Conservation (phyloP, 2,888 invertebrate genomes). For the Pherbina coryleti region DNA sequence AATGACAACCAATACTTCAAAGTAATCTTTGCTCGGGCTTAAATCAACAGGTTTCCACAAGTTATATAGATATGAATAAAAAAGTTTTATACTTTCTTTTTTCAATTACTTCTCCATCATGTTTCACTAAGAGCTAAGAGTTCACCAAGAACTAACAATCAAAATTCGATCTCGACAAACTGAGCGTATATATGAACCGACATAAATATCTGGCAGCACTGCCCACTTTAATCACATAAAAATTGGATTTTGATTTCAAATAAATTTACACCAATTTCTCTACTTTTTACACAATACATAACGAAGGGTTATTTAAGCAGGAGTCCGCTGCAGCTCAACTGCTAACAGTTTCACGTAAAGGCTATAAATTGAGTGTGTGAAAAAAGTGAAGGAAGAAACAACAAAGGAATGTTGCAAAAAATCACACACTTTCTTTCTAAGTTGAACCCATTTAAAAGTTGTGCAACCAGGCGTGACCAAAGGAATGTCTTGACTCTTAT, state of each 20-base stretch:
- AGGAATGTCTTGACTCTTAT: neutral
- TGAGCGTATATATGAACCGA: too few relatives aligned
- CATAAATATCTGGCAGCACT: too few relatives aligned
- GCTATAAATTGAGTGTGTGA: conserved; percentile 15
- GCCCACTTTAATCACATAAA: too few relatives aligned
- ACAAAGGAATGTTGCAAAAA: neutral
- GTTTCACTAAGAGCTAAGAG: too few relatives aligned
- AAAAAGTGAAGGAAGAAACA: neutral
- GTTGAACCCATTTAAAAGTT: conserved; percentile 8
- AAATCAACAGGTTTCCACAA: too few relatives aligned
- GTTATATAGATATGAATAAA: too few relatives aligned
- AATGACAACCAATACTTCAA: too few relatives aligned
- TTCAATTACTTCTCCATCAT: too few relatives aligned
- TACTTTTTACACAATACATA: neutral
- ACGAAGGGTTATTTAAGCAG: neutral
- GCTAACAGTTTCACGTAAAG: conserved; percentile 9
- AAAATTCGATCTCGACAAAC: too few relatives aligned
- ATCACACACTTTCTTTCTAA: conserved; percentile 4
- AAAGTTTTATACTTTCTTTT: too few relatives aligned
- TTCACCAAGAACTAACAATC: too few relatives aligned
- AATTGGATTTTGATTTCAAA: neutral
- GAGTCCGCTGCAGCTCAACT: neutral
- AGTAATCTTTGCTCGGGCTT: too few relatives aligned
- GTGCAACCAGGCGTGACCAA: conserved; percentile 13
- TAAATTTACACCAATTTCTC: neutral